Conservation (phyloP, 2,888 invertebrate species). For the Tenthredo distinguenda region DNA sequence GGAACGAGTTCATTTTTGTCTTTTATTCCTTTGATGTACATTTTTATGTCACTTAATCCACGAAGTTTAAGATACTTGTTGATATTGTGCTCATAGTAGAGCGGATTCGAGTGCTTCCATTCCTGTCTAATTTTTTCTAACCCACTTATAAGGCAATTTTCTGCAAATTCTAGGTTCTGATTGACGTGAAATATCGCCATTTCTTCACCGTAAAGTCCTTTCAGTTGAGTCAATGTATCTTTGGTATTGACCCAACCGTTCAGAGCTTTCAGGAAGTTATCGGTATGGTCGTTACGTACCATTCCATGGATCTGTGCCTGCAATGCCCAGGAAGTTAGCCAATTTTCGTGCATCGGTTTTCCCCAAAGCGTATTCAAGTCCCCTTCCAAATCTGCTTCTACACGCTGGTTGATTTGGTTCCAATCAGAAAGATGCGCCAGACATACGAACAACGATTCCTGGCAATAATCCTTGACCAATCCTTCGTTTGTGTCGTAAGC, state of each 20-base stretch:
- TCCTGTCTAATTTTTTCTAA: slow-evolving; percentile 78
- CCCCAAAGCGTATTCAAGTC: slow-evolving; percentile 78
- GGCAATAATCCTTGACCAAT: slow-evolving; percentile 77
- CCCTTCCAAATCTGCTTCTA: slow-evolving; percentile 72
- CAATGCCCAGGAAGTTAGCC: slow-evolving; percentile 82
- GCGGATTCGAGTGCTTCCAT: slow-evolving; percentile 81
- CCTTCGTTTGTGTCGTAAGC: slow-evolving; percentile 60
- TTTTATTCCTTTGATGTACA: slow-evolving; percentile 68
- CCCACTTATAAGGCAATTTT: slow-evolving; percentile 78
- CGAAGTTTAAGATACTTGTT: slow-evolving; percentile 79
- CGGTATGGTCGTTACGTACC: slow-evolving; percentile 59
- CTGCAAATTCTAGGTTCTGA: slow-evolving; percentile 78
- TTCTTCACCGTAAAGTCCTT: slow-evolving; percentile 81
- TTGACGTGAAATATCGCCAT: slow-evolving; percentile 80
- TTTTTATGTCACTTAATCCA: slow-evolving; percentile 80
- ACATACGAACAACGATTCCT: slow-evolving; percentile 81
- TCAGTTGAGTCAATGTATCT: slow-evolving; percentile 78
- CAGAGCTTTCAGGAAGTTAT: slow-evolving; percentile 76
- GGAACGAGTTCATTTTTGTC: slow-evolving; percentile 60
- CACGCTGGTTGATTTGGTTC: slow-evolving; percentile 79
- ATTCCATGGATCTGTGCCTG: slow-evolving; percentile 79
- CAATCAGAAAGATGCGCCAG: slow-evolving; percentile 82
- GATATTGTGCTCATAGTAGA: slow-evolving; percentile 79
- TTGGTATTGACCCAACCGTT: slow-evolving; percentile 76
- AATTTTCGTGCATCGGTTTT: slow-evolving; percentile 77